Percentiles rank a stretch among this genome's conserved stretches.
Evolutionary conservation across 2,113 vertebrate genomes (phyloP).

Genomic region (Caretta caretta): DNA sequence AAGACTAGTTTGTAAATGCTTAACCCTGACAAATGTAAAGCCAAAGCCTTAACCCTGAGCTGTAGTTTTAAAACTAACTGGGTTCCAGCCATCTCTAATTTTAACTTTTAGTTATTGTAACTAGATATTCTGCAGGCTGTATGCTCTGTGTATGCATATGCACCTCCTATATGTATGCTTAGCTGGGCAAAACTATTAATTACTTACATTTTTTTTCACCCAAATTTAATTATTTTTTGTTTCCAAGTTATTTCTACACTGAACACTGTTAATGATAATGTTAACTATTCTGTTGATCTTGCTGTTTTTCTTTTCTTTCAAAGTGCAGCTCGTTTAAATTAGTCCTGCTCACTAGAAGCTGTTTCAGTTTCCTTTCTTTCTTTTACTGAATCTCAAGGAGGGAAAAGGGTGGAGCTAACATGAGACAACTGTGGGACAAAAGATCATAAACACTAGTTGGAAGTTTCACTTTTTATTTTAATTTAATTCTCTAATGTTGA

Average conservation of each 20-base stretch:
- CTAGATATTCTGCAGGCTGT: background rate
- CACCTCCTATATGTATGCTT: background rate
- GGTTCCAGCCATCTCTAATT: background rate
- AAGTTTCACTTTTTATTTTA: background rate
- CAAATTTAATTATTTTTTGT: background rate
- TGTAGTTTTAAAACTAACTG: slow-evolving; percentile 9
- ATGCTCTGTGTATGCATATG: rapidly evolving
- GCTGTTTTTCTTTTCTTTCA: rapidly evolving
- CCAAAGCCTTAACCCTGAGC: background rate
- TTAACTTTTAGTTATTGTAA: background rate
- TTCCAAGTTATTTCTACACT: background rate
- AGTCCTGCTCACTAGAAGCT: background rate
- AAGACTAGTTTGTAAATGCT: background rate
- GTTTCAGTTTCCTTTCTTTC: slow-evolving; percentile 25
- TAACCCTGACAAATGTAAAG: slow-evolving; percentile 1
- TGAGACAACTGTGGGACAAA: background rate
- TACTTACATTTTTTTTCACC: background rate
- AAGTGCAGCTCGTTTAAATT: background rate
- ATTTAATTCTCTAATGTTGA: background rate
- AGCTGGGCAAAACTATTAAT: background rate
- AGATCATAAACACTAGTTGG: background rate
- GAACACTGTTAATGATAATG: background rate
- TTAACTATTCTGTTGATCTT: background rate
- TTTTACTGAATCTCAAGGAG: background rate
- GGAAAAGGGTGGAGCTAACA: background rate